Percentiles rank a stretch among this genome's conserved stretches.
Conservation (phyloP, 2,797 vertebrate species). For the Poeciliopsis presidionis region DNA sequence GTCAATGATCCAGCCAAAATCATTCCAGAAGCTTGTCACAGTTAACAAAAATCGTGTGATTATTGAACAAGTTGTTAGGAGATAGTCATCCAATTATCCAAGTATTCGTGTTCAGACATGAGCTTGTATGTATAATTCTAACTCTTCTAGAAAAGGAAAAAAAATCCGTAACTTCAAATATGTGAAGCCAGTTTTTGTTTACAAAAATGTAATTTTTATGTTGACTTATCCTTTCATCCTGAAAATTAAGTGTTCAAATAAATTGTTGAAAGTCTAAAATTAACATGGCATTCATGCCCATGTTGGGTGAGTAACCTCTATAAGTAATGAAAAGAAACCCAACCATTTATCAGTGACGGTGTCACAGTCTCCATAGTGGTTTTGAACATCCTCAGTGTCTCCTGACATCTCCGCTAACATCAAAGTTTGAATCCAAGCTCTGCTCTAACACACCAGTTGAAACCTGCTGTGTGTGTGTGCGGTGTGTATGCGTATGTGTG, state of each 20-base stretch:
- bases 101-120: neutral
- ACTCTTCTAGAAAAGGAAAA: neutral
- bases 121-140: neutral
- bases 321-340: slow-evolving; percentile 2
- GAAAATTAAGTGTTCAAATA: neutral
- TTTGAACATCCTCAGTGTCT: slow-evolving; percentile 47
- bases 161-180: neutral
- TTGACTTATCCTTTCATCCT: neutral
- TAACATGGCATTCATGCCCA: neutral
- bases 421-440: slow-evolving; percentile 37
- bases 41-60: neutral
- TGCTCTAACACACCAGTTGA: slow-evolving; percentile 26
- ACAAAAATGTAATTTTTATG: neutral
- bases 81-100: neutral
- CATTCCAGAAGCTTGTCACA: neutral
- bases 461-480: slow-evolving; percentile 32
- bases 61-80: neutral
- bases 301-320: neutral
- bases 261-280: neutral
- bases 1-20: neutral
- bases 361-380: neutral
- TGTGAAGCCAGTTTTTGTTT: neutral
- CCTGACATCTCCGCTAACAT: slow-evolving; percentile 26
- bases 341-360: slow-evolving; percentile 19
- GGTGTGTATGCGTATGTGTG: slow-evolving; percentile 18